A percentile compares a stretch with the other conserved stretches of the same genome.
phyloP scores from a whole-genome alignment of 1,140 invertebrate genomes.

The Zophobas atratus region DNA sequence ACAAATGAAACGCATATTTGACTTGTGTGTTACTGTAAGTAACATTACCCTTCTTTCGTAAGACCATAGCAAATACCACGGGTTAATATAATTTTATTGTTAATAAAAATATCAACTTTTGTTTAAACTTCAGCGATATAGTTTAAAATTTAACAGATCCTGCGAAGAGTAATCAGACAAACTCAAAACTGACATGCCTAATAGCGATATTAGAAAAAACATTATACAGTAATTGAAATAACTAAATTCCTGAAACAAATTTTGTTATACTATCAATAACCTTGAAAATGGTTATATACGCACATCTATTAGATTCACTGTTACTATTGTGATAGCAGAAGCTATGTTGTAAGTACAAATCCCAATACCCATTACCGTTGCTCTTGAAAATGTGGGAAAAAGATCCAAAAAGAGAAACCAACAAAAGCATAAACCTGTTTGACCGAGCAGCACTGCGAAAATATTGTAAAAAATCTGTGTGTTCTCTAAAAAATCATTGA shows the following conservation, averaged over 20 bases:
- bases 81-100: background rate
- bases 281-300: background rate
- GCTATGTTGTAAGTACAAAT: slow-evolving; percentile 1
- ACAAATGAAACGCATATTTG: too few relatives aligned
- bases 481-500: background rate
- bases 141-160: slow-evolving; percentile 8
- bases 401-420: background rate
- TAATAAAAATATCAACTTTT: background rate
- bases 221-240: background rate
- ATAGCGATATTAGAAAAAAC: background rate
- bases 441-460: background rate
- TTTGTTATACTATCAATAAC: background rate
- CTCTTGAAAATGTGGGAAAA: slow-evolving; percentile 9
- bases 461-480: background rate
- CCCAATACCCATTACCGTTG: background rate
- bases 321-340: background rate
- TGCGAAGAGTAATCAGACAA: background rate
- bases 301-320: background rate
- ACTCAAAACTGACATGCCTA: background rate
- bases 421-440: background rate
- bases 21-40: too few relatives aligned
- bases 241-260: background rate
- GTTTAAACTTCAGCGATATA: background rate
- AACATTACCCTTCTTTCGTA: too few relatives aligned
- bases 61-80: too few relatives aligned